Conservation (phyloP, 2,797 vertebrate genomes). For the Labeo calbasu region DNA sequence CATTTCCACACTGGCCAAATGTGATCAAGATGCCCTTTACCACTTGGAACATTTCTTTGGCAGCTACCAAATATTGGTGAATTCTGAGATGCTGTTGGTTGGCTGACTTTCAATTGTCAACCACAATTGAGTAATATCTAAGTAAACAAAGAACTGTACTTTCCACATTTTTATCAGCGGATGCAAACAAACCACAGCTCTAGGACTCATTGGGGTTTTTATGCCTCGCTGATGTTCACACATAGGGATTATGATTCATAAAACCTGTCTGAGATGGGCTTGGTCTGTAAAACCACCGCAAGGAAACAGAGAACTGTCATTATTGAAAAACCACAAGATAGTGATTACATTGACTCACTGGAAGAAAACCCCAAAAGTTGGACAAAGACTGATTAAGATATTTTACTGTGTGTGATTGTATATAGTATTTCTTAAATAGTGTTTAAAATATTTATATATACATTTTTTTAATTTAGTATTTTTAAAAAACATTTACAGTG, state of each 20-base stretch:
- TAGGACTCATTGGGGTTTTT: slow-evolving; percentile 12
- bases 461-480: too few species aligned
- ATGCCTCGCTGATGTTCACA: slow-evolving; percentile 14
- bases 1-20: background rate
- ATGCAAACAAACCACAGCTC: slow-evolving; percentile 34
- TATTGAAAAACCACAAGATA: background rate
- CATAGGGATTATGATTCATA: slow-evolving; percentile 45
- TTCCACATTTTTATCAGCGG: slow-evolving; percentile 29
- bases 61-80: background rate
- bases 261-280: slow-evolving; percentile 15
- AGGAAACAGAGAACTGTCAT: slow-evolving; percentile 39
- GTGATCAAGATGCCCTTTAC: background rate
- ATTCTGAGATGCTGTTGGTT: background rate
- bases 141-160: slow-evolving; percentile 15
- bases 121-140: slow-evolving; percentile 10
- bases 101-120: background rate
- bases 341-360: background rate
- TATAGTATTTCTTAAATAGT: background rate
- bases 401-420: background rate
- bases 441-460: too few species aligned
- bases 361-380: background rate
- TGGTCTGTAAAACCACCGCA: slow-evolving; percentile 6
- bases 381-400: background rate
- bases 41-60: background rate
- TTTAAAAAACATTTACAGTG: background rate